phyloP scores from a whole-genome alignment of 1,140 invertebrate genomes.

The Conopomorpha cramerella region DNA sequence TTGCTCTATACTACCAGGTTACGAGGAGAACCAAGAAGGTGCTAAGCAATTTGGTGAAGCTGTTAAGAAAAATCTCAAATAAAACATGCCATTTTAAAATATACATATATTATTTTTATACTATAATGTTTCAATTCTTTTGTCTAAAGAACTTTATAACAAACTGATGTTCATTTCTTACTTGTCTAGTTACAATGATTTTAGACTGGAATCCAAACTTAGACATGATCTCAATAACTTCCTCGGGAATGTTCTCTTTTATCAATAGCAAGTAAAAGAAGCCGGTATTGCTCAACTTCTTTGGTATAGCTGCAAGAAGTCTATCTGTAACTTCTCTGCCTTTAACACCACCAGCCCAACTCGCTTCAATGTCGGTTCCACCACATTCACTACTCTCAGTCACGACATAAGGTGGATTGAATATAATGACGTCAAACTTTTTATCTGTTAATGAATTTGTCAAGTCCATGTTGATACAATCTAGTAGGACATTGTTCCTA shows the following conservation, averaged over 20 bases:
- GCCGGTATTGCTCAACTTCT: slow-evolving; percentile 71
- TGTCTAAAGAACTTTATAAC: slow-evolving; percentile 63
- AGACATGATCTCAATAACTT: slow-evolving; percentile 69
- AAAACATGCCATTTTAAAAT: slow-evolving; percentile 12
- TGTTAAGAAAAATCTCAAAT: slow-evolving; percentile 59
- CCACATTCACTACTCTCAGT: slow-evolving; percentile 75
- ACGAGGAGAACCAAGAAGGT: slow-evolving; percentile 59
- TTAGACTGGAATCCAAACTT: slow-evolving; percentile 64
- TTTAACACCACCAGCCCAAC: slow-evolving; percentile 85
- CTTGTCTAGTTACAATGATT: slow-evolving; percentile 70
- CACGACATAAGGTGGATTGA: slow-evolving; percentile 98
- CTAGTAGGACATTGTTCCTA: slow-evolving; percentile 68
- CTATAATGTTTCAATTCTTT: slow-evolving; percentile 18
- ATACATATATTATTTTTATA: neutral
- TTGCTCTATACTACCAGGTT: slow-evolving; percentile 59
- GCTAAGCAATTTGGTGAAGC: slow-evolving; percentile 58
- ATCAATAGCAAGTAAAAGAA: slow-evolving; percentile 85
- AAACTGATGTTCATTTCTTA: slow-evolving; percentile 72
- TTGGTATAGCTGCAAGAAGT: slow-evolving; percentile 69
- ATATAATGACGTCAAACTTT: slow-evolving; percentile 85
- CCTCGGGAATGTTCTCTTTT: slow-evolving; percentile 82
- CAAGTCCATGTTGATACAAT: slow-evolving; percentile 74
- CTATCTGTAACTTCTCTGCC: slow-evolving; percentile 82
- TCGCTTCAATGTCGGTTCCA: slow-evolving; percentile 62
- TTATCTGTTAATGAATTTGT: slow-evolving; percentile 46